Percentiles rank a stretch among this genome's conserved stretches.
phyloP scores from a whole-genome alignment of 2,888 invertebrate genomes.

The Cylloceria caligata region DNA sequence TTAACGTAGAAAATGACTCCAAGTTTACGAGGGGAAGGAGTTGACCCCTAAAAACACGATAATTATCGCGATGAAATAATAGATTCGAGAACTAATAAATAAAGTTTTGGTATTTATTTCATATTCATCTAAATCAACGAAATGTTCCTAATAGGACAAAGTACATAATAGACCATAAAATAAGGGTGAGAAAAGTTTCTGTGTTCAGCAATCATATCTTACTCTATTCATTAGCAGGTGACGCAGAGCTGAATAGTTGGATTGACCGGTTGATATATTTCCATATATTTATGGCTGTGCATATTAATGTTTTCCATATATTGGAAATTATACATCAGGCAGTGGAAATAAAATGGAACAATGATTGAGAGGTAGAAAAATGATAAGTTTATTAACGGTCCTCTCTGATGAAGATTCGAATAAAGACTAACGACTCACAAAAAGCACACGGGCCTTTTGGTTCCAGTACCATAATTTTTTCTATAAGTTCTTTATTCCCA shows the following conservation, averaged over 20 bases:
- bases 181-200: not conserved
- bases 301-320: too few relatives aligned
- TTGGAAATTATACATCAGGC: too few relatives aligned
- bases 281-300: too few relatives aligned
- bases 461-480: too few relatives aligned
- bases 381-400: too few relatives aligned
- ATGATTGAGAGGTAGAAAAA: too few relatives aligned
- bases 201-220: not conserved
- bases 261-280: constrained; percentile 24
- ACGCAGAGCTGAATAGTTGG: not conserved
- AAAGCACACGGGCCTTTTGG: too few relatives aligned
- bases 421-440: too few relatives aligned
- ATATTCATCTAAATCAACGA: constrained; percentile 1
- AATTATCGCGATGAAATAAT: constrained; percentile 42
- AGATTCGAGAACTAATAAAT: constrained; percentile 4
- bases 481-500: too few relatives aligned
- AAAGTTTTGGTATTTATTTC: not conserved
- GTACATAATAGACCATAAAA: not conserved
- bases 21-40: not conserved
- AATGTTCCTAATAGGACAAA: not conserved
- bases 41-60: constrained; percentile 2
- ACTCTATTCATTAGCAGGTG: not conserved
- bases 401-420: too few relatives aligned
- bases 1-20: too few relatives aligned
- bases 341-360: too few relatives aligned